These are phyloP conservation scores for Galerucella calmariensis DNA, from an alignment of 2,888 invertebrate species.

Conservation along the genomic window DNA sequence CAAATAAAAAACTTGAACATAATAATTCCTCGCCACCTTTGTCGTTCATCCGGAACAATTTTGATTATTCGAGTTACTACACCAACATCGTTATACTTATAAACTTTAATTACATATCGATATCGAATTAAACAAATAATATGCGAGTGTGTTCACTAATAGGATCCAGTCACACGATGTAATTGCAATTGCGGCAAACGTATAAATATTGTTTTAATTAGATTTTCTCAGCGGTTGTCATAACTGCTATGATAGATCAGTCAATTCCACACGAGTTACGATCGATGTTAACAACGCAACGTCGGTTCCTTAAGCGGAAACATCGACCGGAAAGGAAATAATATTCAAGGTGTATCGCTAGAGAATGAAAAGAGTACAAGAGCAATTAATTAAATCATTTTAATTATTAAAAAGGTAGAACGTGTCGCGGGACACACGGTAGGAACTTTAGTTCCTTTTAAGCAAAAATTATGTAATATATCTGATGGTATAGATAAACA, in stretches of 20 bases:
- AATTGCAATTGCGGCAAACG: conserved; percentile 22
- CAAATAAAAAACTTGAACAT: no score
- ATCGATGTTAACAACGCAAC: background rate
- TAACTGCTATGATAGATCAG: conserved; percentile 40
- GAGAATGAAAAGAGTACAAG: background rate
- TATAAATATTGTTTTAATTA: conserved; percentile 41
- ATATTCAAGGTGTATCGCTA: background rate
- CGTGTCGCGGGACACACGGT: no score
- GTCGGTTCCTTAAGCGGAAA: conserved; percentile 10
- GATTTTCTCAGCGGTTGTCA: conserved; percentile 44
- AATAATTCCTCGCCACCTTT: background rate
- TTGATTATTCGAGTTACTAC: background rate
- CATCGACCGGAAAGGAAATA: conserved; percentile 6
- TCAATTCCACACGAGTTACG: conserved; percentile 21
- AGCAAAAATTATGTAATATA: no score
- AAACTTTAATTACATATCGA: conserved; percentile 20
- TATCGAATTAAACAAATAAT: conserved; percentile 16
- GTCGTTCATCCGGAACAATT: background rate
- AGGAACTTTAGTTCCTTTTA: no score
- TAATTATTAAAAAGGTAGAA: no score
- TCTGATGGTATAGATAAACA: no score
- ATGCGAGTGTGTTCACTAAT: conserved; percentile 27
- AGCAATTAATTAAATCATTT: no score
- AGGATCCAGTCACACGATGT: conserved; percentile 37
- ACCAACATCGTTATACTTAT: conserved; percentile 14